Evolutionary conservation across 2,113 vertebrate species (phyloP).

Genomic region (Cygnus atratus): DNA sequence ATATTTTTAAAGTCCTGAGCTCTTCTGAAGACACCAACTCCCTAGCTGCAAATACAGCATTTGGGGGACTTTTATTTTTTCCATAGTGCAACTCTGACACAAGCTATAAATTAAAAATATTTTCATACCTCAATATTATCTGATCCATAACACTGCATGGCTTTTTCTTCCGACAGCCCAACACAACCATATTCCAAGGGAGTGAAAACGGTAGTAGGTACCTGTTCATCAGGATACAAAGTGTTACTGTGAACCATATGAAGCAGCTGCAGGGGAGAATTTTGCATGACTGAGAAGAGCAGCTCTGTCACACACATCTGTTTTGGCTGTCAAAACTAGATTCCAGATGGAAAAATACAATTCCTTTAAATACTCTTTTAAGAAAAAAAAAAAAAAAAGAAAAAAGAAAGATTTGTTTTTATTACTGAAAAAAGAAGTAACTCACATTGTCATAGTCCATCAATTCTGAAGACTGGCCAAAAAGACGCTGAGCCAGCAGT

Average conservation of each 20-base stretch:
- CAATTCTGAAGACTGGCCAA: slow-evolving; percentile 75
- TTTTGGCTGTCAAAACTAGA: background rate
- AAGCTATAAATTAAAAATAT: background rate
- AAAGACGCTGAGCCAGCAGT: slow-evolving; percentile 87
- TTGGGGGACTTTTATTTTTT: background rate
- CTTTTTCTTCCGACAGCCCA: slow-evolving; percentile 90
- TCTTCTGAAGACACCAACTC: background rate
- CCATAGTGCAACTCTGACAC: background rate
- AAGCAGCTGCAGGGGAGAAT: background rate
- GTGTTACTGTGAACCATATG: background rate
- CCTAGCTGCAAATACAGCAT: background rate
- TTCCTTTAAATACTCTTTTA: background rate
- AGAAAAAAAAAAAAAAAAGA: background rate
- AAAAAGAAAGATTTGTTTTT: background rate
- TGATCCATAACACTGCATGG: slow-evolving; percentile 76
- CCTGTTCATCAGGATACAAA: slow-evolving; percentile 67
- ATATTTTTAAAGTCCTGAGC: background rate
- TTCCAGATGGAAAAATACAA: background rate
- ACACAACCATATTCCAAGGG: slow-evolving; percentile 93
- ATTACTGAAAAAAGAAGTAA: background rate
- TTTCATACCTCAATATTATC: slow-evolving; percentile 85
- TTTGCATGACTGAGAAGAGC: background rate
- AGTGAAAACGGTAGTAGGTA: slow-evolving; percentile 94
- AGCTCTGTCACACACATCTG: background rate
- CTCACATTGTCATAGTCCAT: slow-evolving; percentile 95